These are phyloP conservation scores for Acanthacorydalis orientalis DNA, from an alignment of 2,888 invertebrate genomes.

Conservation along the genomic window DNA sequence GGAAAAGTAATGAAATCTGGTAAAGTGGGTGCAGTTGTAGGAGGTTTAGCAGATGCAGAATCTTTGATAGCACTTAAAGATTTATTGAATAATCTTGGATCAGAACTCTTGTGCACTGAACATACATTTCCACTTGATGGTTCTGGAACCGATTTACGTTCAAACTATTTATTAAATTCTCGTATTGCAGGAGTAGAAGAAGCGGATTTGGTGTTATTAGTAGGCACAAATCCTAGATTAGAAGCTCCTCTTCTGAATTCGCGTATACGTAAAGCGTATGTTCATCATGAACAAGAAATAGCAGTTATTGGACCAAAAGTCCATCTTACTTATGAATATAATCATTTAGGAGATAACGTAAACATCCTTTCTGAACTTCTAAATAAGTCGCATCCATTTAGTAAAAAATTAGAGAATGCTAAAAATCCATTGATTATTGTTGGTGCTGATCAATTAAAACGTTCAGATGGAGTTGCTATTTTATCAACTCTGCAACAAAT, in stretches of 20 bases:
- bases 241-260: conserved; percentile 96
- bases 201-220: conserved; percentile 77
- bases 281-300: conserved; percentile 82
- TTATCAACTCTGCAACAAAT: conserved; percentile 58
- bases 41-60: conserved; percentile 85
- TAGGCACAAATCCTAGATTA: conserved; percentile 93
- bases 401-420: conserved; percentile 52
- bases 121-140: conserved; percentile 71
- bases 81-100: conserved; percentile 70
- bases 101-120: conserved; percentile 79
- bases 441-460: conserved; percentile 69
- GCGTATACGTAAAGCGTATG: conserved; percentile 82
- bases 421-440: conserved; percentile 82
- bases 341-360: conserved; percentile 73
- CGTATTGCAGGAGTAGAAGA: conserved; percentile 82
- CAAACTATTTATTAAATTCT: conserved; percentile 84
- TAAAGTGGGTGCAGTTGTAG: conserved; percentile 66
- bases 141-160: conserved; percentile 71
- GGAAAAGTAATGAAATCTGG: conserved; percentile 44
- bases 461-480: conserved; percentile 61
- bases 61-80: conserved; percentile 84
- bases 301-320: conserved; percentile 81
- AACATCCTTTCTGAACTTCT: conserved; percentile 57
- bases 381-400: conserved; percentile 50
- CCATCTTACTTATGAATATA: conserved; percentile 84